Base-by-base conservation (phyloP, 2,113 vertebrate genomes). In the Australoheros scitulus region DNA sequence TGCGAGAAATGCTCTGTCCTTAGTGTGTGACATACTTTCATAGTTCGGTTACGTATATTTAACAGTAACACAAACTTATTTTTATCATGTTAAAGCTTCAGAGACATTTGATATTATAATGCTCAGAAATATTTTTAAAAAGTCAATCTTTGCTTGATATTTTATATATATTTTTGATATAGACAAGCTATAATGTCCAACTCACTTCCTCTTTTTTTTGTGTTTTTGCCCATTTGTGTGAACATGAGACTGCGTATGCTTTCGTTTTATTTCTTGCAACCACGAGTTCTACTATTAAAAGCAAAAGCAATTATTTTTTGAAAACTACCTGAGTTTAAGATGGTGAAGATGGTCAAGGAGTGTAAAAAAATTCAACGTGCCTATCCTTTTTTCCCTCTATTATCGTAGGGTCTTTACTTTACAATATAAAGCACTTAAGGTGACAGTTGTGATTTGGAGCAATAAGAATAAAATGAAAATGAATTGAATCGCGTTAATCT, bases 21-120 rank as follows among this genome's bases (percentile, higher is more conserved):
- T 24, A 38, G 36, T 72, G 22, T 24, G 14, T 41, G 56, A 70
- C 24, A 11, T 58, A 14, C n/a, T 72, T 41, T 24, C 15, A 17
- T 32, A 22, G 36, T 43, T 70, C 0, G 24, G 4, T 70, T 68
- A 34, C 64, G 58, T 24, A 61, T 81, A 52, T 82, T 80, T 82
- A 57, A 68, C 20, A 50, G 20, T 11, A 72, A 55, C 18, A 72
- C 11, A 52, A 52, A 52, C 1, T 52, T 18, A 52, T 47, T 52
- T 32, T 72, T 47, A 4, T n/a, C 50, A 29, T 11, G n/a, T 13
- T 32, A n/a, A 50, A 29, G 11, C 58, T 76, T 80, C 32, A 64
- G 8, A 57, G 4, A 43, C 4, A 61, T 65, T 58, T 36, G 63
- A 11, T 57, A 57, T 41, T 52, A 4, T 65, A 32, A 59, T 72